Evolutionary conservation across 1,140 invertebrate species (phyloP), one percentile per base, ranked within the genome.

Genomic region (Brachionus paranguensis): DNA sequence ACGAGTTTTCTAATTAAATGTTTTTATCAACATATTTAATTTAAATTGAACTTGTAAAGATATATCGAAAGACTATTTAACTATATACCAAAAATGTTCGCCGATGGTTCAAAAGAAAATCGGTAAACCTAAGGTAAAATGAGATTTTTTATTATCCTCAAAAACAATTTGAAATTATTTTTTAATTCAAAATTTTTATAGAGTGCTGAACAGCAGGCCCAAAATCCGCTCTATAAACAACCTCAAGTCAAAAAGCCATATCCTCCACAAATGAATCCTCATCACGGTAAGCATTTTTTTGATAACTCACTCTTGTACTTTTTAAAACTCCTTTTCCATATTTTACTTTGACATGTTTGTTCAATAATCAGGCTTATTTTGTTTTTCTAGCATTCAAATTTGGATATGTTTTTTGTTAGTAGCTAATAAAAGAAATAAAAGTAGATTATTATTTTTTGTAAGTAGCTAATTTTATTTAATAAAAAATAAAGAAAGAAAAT

Each of bases 41-140:
- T 45, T 45, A 50, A 27, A 65, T 83, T 70, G 45, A 83, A 65
- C 27, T 27, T 83, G 60, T 53, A 83, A 41, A 83, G 60, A 68
- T 83, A 76, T 76, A 45, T 68, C 81, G 27, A 68, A 83, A 68
- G 81, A 83, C 37, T 83, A 68, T 70, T 29, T 83, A 37, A 17
- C 81, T 55, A 83, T 83, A 11, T 83, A 83, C 53, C 60, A 83
- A 27, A 83, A 83, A 37, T 70, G 81, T 83, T 37, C 45, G 53
- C 60, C 60, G 10, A 83, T 55, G 37, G 24, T 83, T 43, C 60
- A 83, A 20, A 68, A 45, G 53, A 83, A 83, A 55, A n/a, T 83
- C 5, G 81, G 78, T 12, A 81, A 64, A 68, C 50, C 24, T 20
- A 81, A 45, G 78, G 78, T 81, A 79, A n/a, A 37, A n/a, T 17